Evolutionary conservation across 2,797 vertebrate genomes (phyloP).

Genomic region (Okamejei kenojei): DNA sequence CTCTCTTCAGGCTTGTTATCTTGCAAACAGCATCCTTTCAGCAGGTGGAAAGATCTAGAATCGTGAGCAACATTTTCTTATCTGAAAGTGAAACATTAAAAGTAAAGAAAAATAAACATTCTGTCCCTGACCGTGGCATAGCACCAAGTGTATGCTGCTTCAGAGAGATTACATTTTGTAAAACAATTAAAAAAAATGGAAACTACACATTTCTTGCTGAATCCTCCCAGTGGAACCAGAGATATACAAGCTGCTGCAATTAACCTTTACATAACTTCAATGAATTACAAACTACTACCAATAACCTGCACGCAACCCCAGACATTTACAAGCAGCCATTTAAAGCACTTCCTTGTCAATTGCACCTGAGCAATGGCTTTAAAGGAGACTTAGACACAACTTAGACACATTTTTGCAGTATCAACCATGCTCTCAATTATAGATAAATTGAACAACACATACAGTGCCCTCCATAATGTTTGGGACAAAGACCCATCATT

Average conservation of each 20-base stretch:
- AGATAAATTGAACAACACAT: not conserved
- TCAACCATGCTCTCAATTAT: not conserved
- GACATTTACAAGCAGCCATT: not conserved
- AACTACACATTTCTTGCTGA: not conserved
- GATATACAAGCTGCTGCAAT: not conserved
- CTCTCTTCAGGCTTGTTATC: not conserved
- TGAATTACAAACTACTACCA: not conserved
- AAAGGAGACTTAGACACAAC: not conserved
- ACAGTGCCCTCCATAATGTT: too few relatives aligned
- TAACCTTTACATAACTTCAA: not conserved
- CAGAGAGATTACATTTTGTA: not conserved
- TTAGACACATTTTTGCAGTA: not conserved
- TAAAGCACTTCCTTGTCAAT: not conserved
- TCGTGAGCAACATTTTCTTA: not conserved
- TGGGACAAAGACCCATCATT: too few relatives aligned
- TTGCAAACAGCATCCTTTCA: not conserved
- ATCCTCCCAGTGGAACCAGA: not conserved
- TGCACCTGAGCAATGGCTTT: not conserved
- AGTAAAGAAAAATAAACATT: not conserved
- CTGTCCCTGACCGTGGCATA: too few relatives aligned
- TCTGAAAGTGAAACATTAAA: not conserved
- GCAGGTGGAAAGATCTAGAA: not conserved
- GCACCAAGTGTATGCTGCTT: not conserved
- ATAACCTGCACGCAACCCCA: not conserved
- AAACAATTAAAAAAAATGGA: not conserved